Evolutionary conservation across 2,888 invertebrate genomes (phyloP), one percentile per base, ranked within the genome.

Genomic region (Petrolisthes cinctipes): DNA sequence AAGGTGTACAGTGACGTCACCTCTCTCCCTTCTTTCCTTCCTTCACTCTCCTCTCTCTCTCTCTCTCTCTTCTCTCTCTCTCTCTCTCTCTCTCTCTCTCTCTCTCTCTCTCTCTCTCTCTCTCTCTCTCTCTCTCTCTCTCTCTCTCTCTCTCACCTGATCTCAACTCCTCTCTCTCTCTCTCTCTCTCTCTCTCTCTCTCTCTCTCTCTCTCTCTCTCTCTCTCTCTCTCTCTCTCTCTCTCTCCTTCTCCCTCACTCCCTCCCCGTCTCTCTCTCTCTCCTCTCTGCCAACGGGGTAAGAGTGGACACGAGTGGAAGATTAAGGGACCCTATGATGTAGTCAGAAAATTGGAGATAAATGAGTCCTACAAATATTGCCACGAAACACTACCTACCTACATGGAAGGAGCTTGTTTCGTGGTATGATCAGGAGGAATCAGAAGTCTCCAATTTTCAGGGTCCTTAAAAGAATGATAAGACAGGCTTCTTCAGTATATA

Each of bases 161-260:
- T 17, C 4, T 7, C 20, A 7, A 4, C n/a, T 6, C 20, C 6
- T 54, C 71, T n/a, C 17, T 82, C 14, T n/a, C 51, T 7, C 82
- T 73, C 51, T 20, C 51, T 17, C 17, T n/a, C 53, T 17, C 71
- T n/a, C 7, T 20, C 4, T 51, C 71, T 51, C 53, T 51, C 20
- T n/a, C 20, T 23, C 66, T 66, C 66, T 7, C 9, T 68, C 9
- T n/a, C 14, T 54, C 71, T 9, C 53, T 82, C 53, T n/a, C 53
- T 82, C 68, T n/a, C 56, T 71, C 54, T 54, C 20, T 68, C 82
- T 82, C 68, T 71, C 82, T 54, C 82, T 71, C 20, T 51, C 53
- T 53, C 61, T 37, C 66, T 61, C 61, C 7, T 37, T 68, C 37
- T 68, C 6, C 20, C 51, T 9, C n/a, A n/a, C n/a, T n/a, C n/a